These are phyloP conservation scores for Girardia tigrina DNA, from an alignment of 2,888 invertebrate genomes.

Conservation along the genomic window DNA sequence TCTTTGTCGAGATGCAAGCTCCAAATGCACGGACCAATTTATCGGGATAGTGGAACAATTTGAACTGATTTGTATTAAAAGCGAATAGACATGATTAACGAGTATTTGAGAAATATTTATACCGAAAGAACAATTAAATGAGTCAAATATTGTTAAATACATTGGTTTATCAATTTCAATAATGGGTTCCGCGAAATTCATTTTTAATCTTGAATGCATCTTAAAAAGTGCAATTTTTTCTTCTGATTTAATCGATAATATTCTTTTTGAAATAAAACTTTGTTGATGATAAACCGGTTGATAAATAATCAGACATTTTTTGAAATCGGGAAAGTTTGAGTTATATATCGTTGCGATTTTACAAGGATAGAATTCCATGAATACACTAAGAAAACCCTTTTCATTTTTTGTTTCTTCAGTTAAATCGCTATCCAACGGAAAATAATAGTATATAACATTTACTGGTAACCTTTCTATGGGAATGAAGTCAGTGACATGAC, in stretches of 20 bases:
- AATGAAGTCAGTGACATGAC: neutral
- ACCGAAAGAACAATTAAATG: neutral
- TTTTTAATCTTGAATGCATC: neutral
- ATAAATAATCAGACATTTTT: neutral
- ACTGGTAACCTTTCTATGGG: neutral
- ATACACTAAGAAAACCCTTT: neutral
- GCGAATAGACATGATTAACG: neutral
- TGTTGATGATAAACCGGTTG: neutral
- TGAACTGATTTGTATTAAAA: constrained; percentile 25
- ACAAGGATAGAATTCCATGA: neutral
- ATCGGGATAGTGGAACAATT: constrained; percentile 30
- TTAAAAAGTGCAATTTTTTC: neutral
- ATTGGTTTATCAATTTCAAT: neutral
- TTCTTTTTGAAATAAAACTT: neutral
- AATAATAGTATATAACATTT: neutral
- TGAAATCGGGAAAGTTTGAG: neutral
- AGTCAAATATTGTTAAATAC: neutral
- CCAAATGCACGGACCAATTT: constrained; percentile 34
- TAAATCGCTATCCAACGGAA: neutral
- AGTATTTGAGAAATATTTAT: neutral
- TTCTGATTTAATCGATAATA: neutral
- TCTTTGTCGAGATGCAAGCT: neutral
- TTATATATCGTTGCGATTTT: neutral
- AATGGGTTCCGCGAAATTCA: neutral
- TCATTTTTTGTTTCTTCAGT: too few species aligned